Conservation (phyloP, 37 sponge, comb jelly and placozoan genomes). For the Haliclona indistincta region DNA sequence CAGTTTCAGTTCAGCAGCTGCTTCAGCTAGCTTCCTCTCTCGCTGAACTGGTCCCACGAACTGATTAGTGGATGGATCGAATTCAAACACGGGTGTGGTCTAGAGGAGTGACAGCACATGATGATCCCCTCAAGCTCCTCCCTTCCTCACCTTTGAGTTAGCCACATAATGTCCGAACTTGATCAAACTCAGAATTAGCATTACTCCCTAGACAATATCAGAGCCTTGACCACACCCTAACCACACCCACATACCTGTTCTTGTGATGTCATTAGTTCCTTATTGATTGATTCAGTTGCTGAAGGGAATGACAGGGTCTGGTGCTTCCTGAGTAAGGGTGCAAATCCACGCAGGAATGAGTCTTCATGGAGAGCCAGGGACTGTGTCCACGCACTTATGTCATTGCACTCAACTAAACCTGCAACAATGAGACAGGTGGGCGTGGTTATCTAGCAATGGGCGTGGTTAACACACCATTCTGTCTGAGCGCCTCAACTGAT, state of each 20-base stretch:
- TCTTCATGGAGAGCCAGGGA: conserved; percentile 57
- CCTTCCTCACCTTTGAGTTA: conserved; percentile 47
- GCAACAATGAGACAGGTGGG: too few species aligned
- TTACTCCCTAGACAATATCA: conserved; percentile 31
- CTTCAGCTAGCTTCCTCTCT: conserved; percentile 17
- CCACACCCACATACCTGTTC: background rate
- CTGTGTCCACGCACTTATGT: background rate
- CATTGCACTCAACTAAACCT: background rate
- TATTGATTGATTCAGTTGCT: too few species aligned
- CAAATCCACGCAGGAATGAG: conserved; percentile 57
- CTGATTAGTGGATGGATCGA: conserved; percentile 16
- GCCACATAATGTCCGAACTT: conserved; percentile 82
- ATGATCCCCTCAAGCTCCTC: background rate
- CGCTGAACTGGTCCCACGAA: conserved; percentile 81
- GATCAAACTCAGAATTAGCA: conserved; percentile 53
- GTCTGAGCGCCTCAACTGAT: conserved; percentile 8
- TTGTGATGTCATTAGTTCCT: background rate
- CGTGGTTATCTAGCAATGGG: too few species aligned
- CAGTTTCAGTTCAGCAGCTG: conserved; percentile 20
- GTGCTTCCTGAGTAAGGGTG: conserved; percentile 61
- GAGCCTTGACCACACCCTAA: background rate
- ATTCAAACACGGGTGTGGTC: conserved; percentile 72
- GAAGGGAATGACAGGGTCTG: conserved; percentile 8
- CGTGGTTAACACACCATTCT: conserved; percentile 17
- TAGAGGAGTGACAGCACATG: conserved; percentile 11